A percentile compares a stretch with the other conserved stretches of the same genome.
These are phyloP conservation scores for Gallirallus australis DNA, from an alignment of 2,797 vertebrate genomes.

Conservation along the genomic window DNA sequence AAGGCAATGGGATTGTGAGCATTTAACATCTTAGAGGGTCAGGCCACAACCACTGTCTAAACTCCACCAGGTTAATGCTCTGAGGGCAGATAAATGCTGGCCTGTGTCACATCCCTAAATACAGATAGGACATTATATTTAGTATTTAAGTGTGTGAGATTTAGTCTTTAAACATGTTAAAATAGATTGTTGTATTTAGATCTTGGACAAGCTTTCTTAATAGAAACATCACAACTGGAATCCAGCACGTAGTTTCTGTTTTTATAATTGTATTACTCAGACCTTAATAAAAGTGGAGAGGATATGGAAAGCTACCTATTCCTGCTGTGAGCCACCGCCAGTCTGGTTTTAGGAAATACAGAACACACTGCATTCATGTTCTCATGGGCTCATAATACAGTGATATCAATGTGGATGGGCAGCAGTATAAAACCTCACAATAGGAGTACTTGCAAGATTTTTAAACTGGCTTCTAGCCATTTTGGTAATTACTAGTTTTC, in stretches of 20 bases:
- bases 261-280: not conserved
- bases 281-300: not conserved
- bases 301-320: not conserved
- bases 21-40: not conserved
- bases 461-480: not conserved
- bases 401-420: not conserved
- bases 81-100: not conserved
- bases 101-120: not conserved
- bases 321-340: not conserved
- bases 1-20: constrained; percentile 1
- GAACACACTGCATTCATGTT: not conserved
- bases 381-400: not conserved
- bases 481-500: not conserved
- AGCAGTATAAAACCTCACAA: not conserved
- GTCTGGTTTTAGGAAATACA: not conserved
- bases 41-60: not conserved
- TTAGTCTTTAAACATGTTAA: not conserved
- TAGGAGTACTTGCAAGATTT: not conserved
- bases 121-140: not conserved
- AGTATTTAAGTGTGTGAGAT: not conserved
- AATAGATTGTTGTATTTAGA: not conserved
- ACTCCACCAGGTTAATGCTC: not conserved
- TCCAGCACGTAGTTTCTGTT: not conserved
- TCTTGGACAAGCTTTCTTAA: not conserved
- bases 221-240: not conserved